A percentile compares a stretch with the other conserved stretches of the same genome.
Conservation (phyloP, 2,113 vertebrate genomes). For the Lycaon pictus region DNA sequence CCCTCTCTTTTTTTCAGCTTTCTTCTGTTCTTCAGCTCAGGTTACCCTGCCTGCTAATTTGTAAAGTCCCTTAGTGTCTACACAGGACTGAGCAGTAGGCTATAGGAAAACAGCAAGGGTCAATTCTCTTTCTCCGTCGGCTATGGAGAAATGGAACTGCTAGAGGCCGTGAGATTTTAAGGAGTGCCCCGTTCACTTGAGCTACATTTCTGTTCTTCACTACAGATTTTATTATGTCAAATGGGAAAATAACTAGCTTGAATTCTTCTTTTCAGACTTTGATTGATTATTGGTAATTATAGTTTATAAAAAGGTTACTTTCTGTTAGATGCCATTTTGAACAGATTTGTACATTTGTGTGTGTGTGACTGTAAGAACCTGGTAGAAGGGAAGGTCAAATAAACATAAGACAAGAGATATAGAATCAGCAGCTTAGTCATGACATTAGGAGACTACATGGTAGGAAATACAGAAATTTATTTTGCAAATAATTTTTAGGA, state of each 20-base stretch:
- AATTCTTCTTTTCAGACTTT: conserved; percentile 57
- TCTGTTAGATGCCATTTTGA: conserved; percentile 24
- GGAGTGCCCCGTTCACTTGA: background rate
- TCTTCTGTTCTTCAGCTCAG: background rate
- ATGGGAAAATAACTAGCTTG: background rate
- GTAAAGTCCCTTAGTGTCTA: background rate
- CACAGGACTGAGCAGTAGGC: background rate
- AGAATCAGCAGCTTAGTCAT: background rate
- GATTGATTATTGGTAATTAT: conserved; percentile 46
- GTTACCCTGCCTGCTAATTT: background rate
- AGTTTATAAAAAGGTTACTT: conserved; percentile 49
- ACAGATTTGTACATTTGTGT: conserved; percentile 32
- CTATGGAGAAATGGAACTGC: background rate
- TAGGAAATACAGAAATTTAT: background rate
- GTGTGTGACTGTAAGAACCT: background rate
- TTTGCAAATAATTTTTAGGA: conserved; percentile 13
- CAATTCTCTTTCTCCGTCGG: background rate
- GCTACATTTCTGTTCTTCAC: background rate
- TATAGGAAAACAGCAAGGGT: background rate
- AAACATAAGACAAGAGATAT: background rate
- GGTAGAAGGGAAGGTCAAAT: background rate
- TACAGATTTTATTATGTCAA: background rate
- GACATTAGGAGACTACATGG: background rate
- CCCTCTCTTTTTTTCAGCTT: background rate
- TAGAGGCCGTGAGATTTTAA: background rate